Conservation (phyloP, 2,888 invertebrate species). For the Diabrotica balteata region DNA sequence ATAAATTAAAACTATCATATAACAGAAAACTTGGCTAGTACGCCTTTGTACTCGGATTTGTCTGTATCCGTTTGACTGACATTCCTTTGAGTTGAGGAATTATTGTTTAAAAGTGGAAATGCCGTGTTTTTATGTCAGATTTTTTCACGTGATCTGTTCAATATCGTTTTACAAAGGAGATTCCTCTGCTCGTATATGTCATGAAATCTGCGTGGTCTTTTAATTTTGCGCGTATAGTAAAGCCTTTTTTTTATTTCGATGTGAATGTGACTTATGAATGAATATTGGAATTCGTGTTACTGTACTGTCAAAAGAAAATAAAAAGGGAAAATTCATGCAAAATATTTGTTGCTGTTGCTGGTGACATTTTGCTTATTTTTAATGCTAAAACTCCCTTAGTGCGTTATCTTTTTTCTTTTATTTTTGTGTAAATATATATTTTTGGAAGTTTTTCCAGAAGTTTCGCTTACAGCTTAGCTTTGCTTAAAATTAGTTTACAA, state of each 20-base stretch:
- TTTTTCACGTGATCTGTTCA: slow-evolving; percentile 29
- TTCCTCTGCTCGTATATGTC: slow-evolving; percentile 7
- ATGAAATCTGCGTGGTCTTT: slow-evolving; percentile 17
- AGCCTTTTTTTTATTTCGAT: slow-evolving; percentile 8
- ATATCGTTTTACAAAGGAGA: slow-evolving; percentile 28
- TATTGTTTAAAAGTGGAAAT: slow-evolving; percentile 28
- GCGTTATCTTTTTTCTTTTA: too few species aligned
- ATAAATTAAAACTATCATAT: slow-evolving; percentile 4
- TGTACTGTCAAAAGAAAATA: too few species aligned
- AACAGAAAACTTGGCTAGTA: not conserved
- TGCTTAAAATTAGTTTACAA: too few species aligned
- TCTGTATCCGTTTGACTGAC: slow-evolving; percentile 18
- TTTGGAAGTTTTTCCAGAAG: too few species aligned
- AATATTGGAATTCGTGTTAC: not conserved
- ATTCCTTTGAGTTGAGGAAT: slow-evolving; percentile 28
- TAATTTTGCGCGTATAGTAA: slow-evolving; percentile 16
- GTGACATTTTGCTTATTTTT: too few species aligned
- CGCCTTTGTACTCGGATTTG: slow-evolving; percentile 17
- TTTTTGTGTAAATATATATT: too few species aligned
- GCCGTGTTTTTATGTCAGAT: slow-evolving; percentile 21
- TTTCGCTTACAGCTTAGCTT: too few species aligned
- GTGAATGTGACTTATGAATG: not conserved
- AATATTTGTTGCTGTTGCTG: too few species aligned
- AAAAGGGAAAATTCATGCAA: too few species aligned
- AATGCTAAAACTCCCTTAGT: too few species aligned